These are phyloP conservation scores for Pomacea maculata DNA, from an alignment of 1,140 invertebrate species.

Conservation along the genomic window DNA sequence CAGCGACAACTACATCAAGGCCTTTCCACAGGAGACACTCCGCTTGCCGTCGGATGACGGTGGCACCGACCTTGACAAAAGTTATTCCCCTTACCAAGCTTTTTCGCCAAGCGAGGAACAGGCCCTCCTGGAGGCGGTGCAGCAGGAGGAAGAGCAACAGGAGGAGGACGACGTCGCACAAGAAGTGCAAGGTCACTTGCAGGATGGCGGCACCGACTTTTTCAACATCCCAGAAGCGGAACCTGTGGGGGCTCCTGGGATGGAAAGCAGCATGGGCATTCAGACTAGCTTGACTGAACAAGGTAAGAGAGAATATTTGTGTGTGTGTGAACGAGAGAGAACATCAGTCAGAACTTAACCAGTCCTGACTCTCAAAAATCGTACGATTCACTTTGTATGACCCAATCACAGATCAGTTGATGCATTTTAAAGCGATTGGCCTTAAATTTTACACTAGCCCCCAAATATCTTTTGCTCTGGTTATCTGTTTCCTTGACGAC, in stretches of 20 bases:
- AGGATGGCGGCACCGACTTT: not conserved
- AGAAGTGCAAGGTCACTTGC: not conserved
- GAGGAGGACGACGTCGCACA: too few species aligned
- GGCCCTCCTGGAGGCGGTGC: not conserved
- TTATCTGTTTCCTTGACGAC: too few species aligned
- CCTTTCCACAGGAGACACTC: constrained; percentile 8
- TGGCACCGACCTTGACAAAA: not conserved
- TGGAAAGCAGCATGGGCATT: not conserved
- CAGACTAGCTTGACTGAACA: not conserved
- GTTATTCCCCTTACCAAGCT: not conserved
- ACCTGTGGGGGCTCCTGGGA: not conserved
- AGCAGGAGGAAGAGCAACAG: not conserved
- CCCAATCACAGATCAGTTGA: too few species aligned
- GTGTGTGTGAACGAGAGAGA: not conserved
- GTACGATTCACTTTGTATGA: too few species aligned
- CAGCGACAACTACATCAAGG: constrained; percentile 15
- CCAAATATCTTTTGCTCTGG: too few species aligned
- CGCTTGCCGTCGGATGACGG: not conserved
- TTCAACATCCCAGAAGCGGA: not conserved
- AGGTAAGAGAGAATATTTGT: not conserved
- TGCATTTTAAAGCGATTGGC: too few species aligned
- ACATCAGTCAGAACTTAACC: not conserved
- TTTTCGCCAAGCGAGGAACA: not conserved
- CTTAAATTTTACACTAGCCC: too few species aligned
- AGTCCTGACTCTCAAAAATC: too few species aligned